Evolutionary conservation across 2,888 invertebrate species (phyloP), one percentile per base, ranked within the genome.

Genomic region (Phengaris alcon): DNA sequence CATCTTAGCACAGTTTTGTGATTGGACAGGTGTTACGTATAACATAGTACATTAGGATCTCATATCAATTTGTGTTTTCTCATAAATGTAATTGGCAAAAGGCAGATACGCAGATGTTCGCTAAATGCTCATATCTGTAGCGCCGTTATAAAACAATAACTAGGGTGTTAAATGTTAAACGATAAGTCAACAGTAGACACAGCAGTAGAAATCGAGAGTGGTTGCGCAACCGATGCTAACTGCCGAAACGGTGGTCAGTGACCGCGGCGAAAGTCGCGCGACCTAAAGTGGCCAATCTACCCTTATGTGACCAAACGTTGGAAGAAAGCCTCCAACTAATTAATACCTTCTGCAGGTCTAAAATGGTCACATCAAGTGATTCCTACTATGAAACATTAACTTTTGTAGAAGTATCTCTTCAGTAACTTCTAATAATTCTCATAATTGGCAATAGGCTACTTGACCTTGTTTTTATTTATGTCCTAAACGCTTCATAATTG

Each of bases 171-270:
- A 64, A 6, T 12, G 35, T 0, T 44, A 64, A 64, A 35, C 12
- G 35, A 64, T 12, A 35, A 64, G 35, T 13, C 64, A 64, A 35
- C 64, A 64, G 35, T 22, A 15, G n/a, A 7, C 6, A 0, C 7
- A 3, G 64, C 44, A 35, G 44, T 91, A 91, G 91, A 92, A 91
- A 92, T 91, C 82, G 90, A 91, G 86, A 91, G 91, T 90, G 88
- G 85, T 90, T 90, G 87, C 90, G 90, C 86, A 88, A 75, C 22
- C 68, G 10, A 6, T 22, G 57, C 55, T 9, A 12, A 89, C 85
- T 84, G 86, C 87, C 91, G 87, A 91, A 91, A 87, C 82, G 78
- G 78, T 83, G 90, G 90, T 87, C 89, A 84, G 80, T 84, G 90
- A 89, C 88, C 89, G 84, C 79, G 79, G 90, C 84, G 91, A 90